Percentiles rank a stretch among this genome's conserved stretches.
Evolutionary conservation across 2,888 invertebrate species (phyloP).

Genomic region (Sinotaia quadrata): DNA sequence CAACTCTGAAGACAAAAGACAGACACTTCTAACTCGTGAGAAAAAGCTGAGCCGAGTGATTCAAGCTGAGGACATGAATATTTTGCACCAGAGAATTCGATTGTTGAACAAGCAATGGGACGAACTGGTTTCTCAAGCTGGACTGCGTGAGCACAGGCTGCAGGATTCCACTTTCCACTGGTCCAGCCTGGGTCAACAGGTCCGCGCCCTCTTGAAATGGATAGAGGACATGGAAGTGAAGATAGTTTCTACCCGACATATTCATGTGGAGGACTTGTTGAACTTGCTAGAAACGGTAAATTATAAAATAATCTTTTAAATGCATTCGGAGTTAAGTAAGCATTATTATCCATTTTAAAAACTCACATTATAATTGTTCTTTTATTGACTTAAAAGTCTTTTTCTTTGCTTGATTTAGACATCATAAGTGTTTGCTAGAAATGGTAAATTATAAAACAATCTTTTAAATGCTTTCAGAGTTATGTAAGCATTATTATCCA

Average conservation of each 20-base stretch:
- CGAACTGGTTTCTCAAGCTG: slow-evolving; percentile 63
- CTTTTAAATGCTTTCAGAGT: no score
- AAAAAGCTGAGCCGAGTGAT: slow-evolving; percentile 52
- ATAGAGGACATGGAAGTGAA: slow-evolving; percentile 62
- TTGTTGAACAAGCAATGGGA: slow-evolving; percentile 70
- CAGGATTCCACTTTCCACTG: slow-evolving; percentile 55
- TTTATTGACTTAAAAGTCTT: no score
- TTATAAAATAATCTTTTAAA: background rate
- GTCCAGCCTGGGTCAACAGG: slow-evolving; percentile 36
- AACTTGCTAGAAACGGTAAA: slow-evolving; percentile 63
- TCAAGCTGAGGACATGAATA: slow-evolving; percentile 64
- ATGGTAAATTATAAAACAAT: slow-evolving; percentile 48
- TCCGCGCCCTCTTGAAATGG: slow-evolving; percentile 60
- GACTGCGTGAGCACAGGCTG: slow-evolving; percentile 52
- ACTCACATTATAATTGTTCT: no score
- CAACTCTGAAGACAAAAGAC: slow-evolving; percentile 55
- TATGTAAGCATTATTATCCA: no score
- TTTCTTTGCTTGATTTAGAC: background rate
- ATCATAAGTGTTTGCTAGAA: slow-evolving; percentile 31
- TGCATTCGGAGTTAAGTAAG: no score
- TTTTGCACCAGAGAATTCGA: slow-evolving; percentile 65
- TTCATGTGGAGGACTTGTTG: slow-evolving; percentile 68
- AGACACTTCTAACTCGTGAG: slow-evolving; percentile 54
- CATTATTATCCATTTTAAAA: no score
- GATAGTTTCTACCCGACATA: slow-evolving; percentile 56